phyloP scores from a whole-genome alignment of 2,797 vertebrate species.

The Ceryle rudis region DNA sequence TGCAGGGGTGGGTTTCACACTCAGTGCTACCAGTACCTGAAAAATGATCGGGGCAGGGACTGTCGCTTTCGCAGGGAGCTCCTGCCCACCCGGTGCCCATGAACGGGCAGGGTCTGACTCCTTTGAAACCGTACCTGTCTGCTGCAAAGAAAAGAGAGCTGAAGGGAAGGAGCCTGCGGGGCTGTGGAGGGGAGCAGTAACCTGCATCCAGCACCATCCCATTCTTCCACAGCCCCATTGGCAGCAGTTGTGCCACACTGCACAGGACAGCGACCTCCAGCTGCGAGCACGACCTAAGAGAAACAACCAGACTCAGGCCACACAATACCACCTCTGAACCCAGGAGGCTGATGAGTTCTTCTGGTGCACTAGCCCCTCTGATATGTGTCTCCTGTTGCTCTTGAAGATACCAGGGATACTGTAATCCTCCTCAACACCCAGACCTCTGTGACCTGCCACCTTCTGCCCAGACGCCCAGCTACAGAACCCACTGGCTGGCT shows the following conservation, averaged over 20 bases:
- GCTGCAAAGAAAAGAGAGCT: slow-evolving; percentile 84
- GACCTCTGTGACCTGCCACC: not conserved
- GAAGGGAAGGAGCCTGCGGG: slow-evolving; percentile 34
- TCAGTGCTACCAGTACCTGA: slow-evolving; percentile 87
- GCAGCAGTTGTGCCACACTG: not conserved
- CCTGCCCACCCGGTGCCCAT: slow-evolving; percentile 87
- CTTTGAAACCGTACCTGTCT: slow-evolving; percentile 94
- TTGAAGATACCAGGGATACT: not conserved
- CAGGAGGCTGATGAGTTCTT: not conserved
- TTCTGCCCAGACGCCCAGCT: not conserved
- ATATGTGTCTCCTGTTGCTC: rapidly evolving
- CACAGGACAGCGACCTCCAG: not conserved
- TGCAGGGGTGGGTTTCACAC: slow-evolving; percentile 61
- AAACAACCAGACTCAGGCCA: not conserved
- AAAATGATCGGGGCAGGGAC: slow-evolving; percentile 93
- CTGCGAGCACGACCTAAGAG: not conserved
- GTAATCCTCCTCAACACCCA: not conserved
- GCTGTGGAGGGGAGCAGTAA: not conserved
- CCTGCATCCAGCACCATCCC: not conserved
- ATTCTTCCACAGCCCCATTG: not conserved
- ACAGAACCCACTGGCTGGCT: not conserved
- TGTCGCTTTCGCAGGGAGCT: slow-evolving; percentile 88
- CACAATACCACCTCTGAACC: not conserved
- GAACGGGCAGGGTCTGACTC: slow-evolving; percentile 94
- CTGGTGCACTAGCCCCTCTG: not conserved